These are phyloP conservation scores for Pluvialis apricaria DNA, from an alignment of 2,113 vertebrate genomes.

Conservation along the genomic window DNA sequence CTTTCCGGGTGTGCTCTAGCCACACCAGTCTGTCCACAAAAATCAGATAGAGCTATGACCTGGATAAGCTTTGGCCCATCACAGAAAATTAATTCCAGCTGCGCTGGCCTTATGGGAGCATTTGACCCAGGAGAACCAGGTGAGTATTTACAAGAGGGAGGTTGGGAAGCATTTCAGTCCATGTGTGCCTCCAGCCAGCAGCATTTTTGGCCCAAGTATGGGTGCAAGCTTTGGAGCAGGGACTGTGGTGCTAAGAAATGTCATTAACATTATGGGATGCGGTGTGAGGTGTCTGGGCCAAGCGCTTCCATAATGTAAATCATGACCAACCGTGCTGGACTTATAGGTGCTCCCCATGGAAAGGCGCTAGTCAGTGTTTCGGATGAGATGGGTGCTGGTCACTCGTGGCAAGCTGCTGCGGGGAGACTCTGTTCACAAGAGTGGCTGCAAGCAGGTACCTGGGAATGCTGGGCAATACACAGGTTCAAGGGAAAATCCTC, in stretches of 20 bases:
- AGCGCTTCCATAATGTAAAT: background rate
- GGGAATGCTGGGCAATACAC: background rate
- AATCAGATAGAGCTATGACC: background rate
- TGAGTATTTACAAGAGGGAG: background rate
- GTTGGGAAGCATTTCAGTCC: background rate
- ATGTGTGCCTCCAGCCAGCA: background rate
- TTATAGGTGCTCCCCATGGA: background rate
- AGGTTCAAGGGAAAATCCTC: background rate
- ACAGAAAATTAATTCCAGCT: background rate
- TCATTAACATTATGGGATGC: background rate
- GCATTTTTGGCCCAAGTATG: background rate
- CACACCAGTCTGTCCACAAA: background rate
- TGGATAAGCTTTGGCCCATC: background rate
- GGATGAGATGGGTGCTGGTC: background rate
- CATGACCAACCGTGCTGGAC: fast-evolving
- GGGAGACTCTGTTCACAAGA: fast-evolving
- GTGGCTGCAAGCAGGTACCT: background rate
- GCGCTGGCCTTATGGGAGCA: background rate
- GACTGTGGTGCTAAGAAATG: background rate
- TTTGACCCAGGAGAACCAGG: background rate
- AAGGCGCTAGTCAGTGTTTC: background rate
- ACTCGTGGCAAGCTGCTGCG: fast-evolving
- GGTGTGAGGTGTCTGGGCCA: background rate
- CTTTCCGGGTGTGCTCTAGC: background rate
- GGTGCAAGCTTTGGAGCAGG: background rate